phyloP scores from a whole-genome alignment of 2,113 vertebrate species.

The Syngnathus typhle region DNA sequence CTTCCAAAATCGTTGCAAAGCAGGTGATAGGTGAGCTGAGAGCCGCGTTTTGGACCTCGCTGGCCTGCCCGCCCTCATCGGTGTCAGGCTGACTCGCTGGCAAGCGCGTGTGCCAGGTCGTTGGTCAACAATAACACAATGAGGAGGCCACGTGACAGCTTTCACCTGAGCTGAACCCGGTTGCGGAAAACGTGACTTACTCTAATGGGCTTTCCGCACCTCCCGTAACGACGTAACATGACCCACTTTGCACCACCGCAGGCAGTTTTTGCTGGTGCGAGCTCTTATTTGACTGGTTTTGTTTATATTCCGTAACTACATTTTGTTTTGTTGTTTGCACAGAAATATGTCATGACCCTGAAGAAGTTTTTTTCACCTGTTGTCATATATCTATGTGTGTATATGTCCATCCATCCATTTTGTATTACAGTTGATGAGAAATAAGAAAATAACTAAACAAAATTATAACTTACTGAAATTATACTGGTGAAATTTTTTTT shows the following conservation, averaged over 20 bases:
- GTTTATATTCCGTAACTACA: not conserved
- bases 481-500: too few species aligned
- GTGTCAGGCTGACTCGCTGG: constrained; percentile 20
- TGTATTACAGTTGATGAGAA: too few species aligned
- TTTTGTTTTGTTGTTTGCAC: not conserved
- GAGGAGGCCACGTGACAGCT: constrained; percentile 34
- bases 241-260: constrained; percentile 17
- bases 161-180: constrained; percentile 53
- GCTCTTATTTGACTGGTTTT: not conserved
- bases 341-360: not conserved
- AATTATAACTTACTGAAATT: too few species aligned
- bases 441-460: too few species aligned
- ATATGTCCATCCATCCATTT: too few species aligned
- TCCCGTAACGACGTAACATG: constrained; percentile 25
- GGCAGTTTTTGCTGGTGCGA: constrained; percentile 10
- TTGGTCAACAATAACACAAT: constrained; percentile 23
- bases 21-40: constrained; percentile 54
- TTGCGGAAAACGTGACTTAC: constrained; percentile 30
- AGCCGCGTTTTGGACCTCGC: constrained; percentile 24
- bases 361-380: not conserved
- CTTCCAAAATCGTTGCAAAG: constrained; percentile 49
- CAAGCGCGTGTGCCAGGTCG: not conserved
- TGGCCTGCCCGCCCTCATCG: constrained; percentile 7
- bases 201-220: constrained; percentile 3
- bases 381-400: too few species aligned